Base-by-base conservation (phyloP, 1,140 invertebrate genomes). In the Dreissena polymorpha region DNA sequence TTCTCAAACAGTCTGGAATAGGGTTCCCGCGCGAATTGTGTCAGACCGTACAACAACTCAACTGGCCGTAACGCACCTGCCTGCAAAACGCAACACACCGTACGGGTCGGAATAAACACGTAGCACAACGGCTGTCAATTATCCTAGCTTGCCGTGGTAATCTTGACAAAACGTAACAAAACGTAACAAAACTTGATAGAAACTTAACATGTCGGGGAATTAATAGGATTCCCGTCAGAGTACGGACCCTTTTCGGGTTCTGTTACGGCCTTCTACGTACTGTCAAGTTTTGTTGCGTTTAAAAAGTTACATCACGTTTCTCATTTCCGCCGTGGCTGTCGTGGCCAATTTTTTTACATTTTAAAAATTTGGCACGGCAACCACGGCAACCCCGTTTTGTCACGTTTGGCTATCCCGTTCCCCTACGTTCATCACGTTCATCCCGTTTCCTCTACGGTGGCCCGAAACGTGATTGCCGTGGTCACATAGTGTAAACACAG, bases 281-380 rank as follows among this genome's bases (percentile, higher is more conserved):
- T 74, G 51, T 74, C 21, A 74, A 57, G 74, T 76, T 39, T 76
- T 76, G 74, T 39, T 76, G n/a, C n/a, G n/a, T n/a, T n/a, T n/a
- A n/a, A n/a, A n/a, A n/a, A n/a, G n/a, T n/a, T n/a, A n/a, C n/a
- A n/a, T n/a, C 14, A 57, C 29, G 21, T n/a, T 55, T 57, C 71
- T 25, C 51, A 74, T 60, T n/a, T 27, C n/a, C 71, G n/a, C 74
- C 64, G 74, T 67, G 29, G 51, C 69, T 71, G 69, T 12, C 29
- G 51, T 71, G 69, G 69, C 69, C 10, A 71, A 21, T 23, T 70
- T 79, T 69, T 29, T 64, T 50, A 70, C 76, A 79, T 63, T 79
- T 79, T 70, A 70, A 69, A 70, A 79, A 18, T 57, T n/a, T 64
- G 60, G 74, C 74, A 25, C 74, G 74, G 57, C n/a, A n/a, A n/a